phyloP scores from a whole-genome alignment of 2,113 vertebrate genomes.

The Cyanoramphus novaezelandiae region DNA sequence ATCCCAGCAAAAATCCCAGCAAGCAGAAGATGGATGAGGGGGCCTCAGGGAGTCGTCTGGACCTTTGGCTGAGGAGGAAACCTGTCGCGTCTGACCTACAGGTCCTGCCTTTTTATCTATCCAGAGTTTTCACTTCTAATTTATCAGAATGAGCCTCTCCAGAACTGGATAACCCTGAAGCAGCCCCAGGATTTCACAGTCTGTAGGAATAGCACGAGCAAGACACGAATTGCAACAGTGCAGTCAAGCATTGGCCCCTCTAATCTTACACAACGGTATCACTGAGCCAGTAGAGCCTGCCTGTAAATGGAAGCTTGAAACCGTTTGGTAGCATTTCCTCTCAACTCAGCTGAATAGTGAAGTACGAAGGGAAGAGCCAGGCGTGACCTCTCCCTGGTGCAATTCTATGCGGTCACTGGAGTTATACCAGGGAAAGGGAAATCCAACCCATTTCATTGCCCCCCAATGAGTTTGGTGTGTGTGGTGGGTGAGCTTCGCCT shows the following conservation, averaged over 20 bases:
- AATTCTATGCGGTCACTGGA: not conserved
- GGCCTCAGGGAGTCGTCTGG: constrained; percentile 37
- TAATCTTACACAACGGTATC: not conserved
- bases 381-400: constrained; percentile 24
- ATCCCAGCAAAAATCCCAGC: constrained; percentile 53
- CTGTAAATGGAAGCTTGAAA: not conserved
- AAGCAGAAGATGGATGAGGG: constrained; percentile 53
- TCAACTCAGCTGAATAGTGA: not conserved
- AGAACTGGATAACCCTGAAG: not conserved
- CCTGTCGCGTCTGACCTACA: not conserved
- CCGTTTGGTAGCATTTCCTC: not conserved
- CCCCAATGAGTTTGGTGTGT: not conserved
- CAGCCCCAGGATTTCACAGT: not conserved
- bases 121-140: not conserved
- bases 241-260: not conserved
- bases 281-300: constrained; percentile 10
- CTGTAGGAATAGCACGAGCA: not conserved
- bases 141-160: constrained; percentile 44
- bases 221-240: not conserved
- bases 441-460: not conserved
- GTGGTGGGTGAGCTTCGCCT: accelerated
- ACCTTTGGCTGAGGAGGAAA: constrained; percentile 44
- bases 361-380: not conserved
- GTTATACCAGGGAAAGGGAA: not conserved
- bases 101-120: not conserved